Evolutionary conservation across 2,888 invertebrate species (phyloP), one percentile per base, ranked within the genome.

Genomic region (Hypomecis punctinalis): DNA sequence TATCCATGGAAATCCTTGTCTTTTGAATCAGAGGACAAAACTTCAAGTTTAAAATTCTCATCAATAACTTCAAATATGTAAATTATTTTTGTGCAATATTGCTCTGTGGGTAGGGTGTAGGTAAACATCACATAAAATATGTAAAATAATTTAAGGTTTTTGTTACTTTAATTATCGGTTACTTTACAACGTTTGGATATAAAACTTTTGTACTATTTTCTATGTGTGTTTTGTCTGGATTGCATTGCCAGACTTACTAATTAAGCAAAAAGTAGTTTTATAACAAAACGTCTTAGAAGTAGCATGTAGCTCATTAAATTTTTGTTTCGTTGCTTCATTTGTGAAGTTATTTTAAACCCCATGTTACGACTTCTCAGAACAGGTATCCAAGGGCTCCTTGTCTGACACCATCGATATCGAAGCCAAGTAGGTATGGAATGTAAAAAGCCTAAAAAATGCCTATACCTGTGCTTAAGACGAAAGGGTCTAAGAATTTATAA

Each of bases 301-400:
- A 23, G 23, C 3, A 23, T 23, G 23, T 23, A 23, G 23, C 23
- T 23, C 23, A 23, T 23, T 23, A 23, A 23, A 23, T 23, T 23
- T 23, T 23, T 23, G 23, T 23, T 23, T 23, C 23, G 23, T 62
- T 54, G 46, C 10, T 36, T 6, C 42, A 5, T 40, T 53, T 53
- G 47, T 35, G 7, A 6, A 5, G 39, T 54, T 36, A 47, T 49
- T 49, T 55, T 11, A 39, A 7, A 35, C 51, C 51, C 46, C 11
- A 49, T 54, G 8, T 53, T 8, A 37, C 11, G n/a, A 10, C 9
- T n/a, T 52, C 53, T 54, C 54, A 11, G 35, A 42, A 54, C 53
- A 54, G 70, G 71, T 73, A 71, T 48, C 53, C 7, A 68, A 72
- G 54, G 72, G 74, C 68, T 69, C 70, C 67, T 72, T 54, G 40